A percentile compares a stretch with the other conserved stretches of the same genome.
phyloP scores from a whole-genome alignment of 2,113 vertebrate species.

The Leptobrachium ailaonicum region DNA sequence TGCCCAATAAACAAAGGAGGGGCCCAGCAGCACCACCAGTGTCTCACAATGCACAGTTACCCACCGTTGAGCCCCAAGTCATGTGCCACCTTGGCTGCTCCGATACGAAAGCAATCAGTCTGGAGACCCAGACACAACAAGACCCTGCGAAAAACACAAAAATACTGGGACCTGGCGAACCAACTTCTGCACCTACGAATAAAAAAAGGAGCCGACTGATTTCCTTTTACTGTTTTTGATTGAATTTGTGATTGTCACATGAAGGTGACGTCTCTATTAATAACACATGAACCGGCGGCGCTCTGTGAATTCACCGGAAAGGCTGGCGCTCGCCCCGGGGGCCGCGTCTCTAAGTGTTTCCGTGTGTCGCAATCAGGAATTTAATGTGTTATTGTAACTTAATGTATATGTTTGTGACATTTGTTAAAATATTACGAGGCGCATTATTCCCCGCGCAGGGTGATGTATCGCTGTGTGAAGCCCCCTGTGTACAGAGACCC shows the following conservation, averaged over 20 bases:
- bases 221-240: too few relatives aligned
- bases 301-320: background rate
- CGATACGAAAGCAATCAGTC: too few relatives aligned
- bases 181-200: too few relatives aligned
- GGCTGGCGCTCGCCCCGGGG: background rate
- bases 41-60: too few relatives aligned
- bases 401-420: background rate
- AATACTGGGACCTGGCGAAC: too few relatives aligned
- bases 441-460: background rate
- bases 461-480: background rate
- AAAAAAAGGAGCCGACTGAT: too few relatives aligned
- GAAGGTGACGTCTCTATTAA: background rate
- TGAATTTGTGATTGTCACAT: background rate
- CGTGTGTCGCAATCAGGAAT: background rate
- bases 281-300: background rate
- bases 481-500: background rate
- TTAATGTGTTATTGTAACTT: background rate
- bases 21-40: too few relatives aligned
- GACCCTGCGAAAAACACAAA: too few relatives aligned
- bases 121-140: too few relatives aligned
- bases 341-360: background rate
- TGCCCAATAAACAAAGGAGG: too few relatives aligned
- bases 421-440: background rate
- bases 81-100: too few relatives aligned
- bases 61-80: too few relatives aligned